Percentiles rank a stretch among this genome's conserved stretches.
Conservation (phyloP, 1,140 invertebrate genomes). For the Cydia splendana region DNA sequence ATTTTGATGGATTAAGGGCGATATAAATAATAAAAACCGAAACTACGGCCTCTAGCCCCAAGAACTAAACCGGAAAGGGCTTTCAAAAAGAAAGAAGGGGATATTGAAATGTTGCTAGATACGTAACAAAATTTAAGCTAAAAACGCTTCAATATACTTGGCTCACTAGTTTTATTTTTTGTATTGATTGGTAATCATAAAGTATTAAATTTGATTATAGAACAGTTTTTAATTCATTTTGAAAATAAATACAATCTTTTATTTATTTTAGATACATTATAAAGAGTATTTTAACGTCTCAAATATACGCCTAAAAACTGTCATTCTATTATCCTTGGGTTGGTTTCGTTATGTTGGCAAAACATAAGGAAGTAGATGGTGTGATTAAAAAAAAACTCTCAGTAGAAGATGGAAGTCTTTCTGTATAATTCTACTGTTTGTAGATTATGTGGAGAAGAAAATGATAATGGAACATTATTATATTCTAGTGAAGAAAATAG, state of each 20-base stretch:
- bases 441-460: slow-evolving; percentile 86
- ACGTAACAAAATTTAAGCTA: not conserved
- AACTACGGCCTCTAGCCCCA: slow-evolving; percentile 81
- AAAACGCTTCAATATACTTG: not conserved
- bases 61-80: slow-evolving; percentile 82
- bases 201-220: not conserved
- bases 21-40: slow-evolving; percentile 83
- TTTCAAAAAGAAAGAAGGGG: slow-evolving; percentile 50
- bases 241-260: not conserved
- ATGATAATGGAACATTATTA: slow-evolving; percentile 84
- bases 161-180: no score
- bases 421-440: slow-evolving; percentile 85
- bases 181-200: no score
- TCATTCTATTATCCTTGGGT: slow-evolving; percentile 13
- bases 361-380: slow-evolving; percentile 65
- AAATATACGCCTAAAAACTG: slow-evolving; percentile 1
- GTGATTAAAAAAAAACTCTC: slow-evolving; percentile 44
- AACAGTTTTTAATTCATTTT: not conserved
- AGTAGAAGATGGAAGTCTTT: slow-evolving; percentile 68
- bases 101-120: slow-evolving; percentile 50
- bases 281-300: not conserved
- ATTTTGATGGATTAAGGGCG: slow-evolving; percentile 89
- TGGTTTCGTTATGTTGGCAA: slow-evolving; percentile 23
- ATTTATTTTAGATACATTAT: not conserved
- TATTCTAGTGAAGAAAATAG: slow-evolving; percentile 81